Percentiles rank a stretch among this genome's conserved stretches.
phyloP scores from a whole-genome alignment of 2,888 invertebrate genomes.

The Chrysotoxum bicinctum region DNA sequence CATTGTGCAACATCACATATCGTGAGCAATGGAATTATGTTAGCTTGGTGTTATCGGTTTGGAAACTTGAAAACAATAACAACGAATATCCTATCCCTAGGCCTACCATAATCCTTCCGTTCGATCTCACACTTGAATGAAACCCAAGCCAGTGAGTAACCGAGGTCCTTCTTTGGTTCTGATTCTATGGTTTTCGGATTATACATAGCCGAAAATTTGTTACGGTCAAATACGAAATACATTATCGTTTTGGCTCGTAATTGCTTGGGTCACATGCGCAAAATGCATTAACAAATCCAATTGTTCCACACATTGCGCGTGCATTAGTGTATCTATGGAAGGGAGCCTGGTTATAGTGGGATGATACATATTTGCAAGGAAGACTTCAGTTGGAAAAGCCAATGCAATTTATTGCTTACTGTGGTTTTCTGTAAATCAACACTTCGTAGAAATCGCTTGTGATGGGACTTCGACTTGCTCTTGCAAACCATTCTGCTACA shows the following conservation, averaged over 20 bases:
- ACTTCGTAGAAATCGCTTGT: constrained; percentile 4
- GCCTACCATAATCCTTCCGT: constrained; percentile 30
- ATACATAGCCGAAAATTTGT: constrained; percentile 16
- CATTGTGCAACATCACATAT: neutral
- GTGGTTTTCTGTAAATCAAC: constrained; percentile 63
- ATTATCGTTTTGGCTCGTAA: constrained; percentile 58
- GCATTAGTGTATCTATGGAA: neutral
- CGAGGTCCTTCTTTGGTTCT: constrained; percentile 1
- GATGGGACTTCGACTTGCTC: neutral
- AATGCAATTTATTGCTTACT: constrained; percentile 42
- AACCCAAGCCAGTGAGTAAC: neutral
- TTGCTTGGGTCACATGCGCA: constrained; percentile 56
- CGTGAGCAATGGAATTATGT: constrained; percentile 7
- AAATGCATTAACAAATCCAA: constrained; percentile 59
- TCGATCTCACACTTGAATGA: constrained; percentile 32
- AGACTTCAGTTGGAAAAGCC: constrained; percentile 50
- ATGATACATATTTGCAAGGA: constrained; percentile 10
- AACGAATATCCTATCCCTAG: neutral
- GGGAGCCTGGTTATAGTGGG: neutral
- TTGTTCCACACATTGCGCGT: constrained; percentile 56
- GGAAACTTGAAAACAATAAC: constrained; percentile 3
- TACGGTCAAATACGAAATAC: constrained; percentile 26
- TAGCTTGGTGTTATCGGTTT: constrained; percentile 6
- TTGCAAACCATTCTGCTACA: neutral
- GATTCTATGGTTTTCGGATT: neutral